Evolutionary conservation across 2,113 vertebrate genomes (phyloP).

Genomic region (Phrynosoma blainvillii): DNA sequence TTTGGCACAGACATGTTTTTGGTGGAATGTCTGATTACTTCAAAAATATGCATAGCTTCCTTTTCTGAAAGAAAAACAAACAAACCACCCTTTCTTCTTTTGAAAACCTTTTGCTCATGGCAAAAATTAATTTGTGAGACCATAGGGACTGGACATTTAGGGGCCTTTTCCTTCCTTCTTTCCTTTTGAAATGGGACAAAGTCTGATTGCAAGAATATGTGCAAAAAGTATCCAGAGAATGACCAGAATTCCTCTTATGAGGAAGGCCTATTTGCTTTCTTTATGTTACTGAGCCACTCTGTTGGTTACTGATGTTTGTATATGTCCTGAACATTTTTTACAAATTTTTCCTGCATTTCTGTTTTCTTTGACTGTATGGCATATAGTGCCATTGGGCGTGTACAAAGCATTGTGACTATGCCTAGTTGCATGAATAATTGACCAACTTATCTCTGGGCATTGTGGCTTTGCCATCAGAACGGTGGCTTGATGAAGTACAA

Average conservation of each 20-base stretch:
- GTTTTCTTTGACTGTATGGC: neutral
- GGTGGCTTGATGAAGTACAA: conserved; percentile 16
- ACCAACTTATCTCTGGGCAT: neutral
- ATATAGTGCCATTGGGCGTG: neutral
- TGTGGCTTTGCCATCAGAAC: neutral
- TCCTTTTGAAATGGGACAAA: neutral
- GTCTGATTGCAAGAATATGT: no score
- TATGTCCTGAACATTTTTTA: neutral
- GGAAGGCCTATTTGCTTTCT: neutral
- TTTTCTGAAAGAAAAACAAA: no score
- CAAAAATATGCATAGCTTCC: no score
- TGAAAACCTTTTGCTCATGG: neutral
- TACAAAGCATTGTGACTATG: neutral
- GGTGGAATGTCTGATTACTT: no score
- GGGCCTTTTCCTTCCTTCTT: neutral
- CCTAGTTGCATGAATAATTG: neutral
- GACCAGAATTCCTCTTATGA: neutral
- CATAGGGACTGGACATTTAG: neutral
- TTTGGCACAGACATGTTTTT: no score
- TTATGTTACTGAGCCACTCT: neutral
- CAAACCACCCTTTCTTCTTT: no score
- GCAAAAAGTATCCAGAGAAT: neutral
- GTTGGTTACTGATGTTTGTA: neutral
- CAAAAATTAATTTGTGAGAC: neutral
- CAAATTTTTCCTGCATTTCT: neutral